phyloP scores from a whole-genome alignment of 1,140 invertebrate species.

The Mesaphorura yosii region DNA sequence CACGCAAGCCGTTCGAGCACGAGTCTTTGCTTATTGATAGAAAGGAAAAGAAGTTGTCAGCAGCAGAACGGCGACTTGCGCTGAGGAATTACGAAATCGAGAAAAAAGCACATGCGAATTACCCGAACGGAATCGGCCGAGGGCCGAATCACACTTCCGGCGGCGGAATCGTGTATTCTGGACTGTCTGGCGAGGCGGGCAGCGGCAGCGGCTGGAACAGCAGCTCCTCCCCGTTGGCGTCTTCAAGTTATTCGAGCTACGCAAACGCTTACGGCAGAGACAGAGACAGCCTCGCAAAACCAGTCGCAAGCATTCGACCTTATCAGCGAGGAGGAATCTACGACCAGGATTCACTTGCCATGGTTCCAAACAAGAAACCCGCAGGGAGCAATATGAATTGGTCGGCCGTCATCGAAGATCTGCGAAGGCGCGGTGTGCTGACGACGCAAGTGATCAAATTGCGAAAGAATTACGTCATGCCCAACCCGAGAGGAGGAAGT shows the following conservation, averaged over 20 bases:
- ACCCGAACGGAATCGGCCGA: conserved; percentile 35
- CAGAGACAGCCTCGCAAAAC: not conserved
- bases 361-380: not conserved
- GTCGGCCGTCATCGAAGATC: conserved; percentile 5
- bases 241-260: not conserved
- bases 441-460: conserved; percentile 16
- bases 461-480: conserved; percentile 22
- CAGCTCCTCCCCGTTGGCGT: not conserved
- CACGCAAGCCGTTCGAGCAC: conserved; percentile 84
- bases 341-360: not conserved
- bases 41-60: conserved; percentile 89
- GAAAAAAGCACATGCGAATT: conserved; percentile 68
- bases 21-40: conserved; percentile 90
- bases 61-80: conserved; percentile 85
- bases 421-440: conserved; percentile 17
- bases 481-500: conserved; percentile 20
- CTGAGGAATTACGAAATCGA: conserved; percentile 87
- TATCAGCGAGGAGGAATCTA: not conserved
- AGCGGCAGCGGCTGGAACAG: not conserved
- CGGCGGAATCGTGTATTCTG: not conserved
- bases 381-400: not conserved
- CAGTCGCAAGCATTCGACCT: not conserved
- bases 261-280: not conserved
- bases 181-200: not conserved
- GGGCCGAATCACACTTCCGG: not conserved